Evolutionary conservation across 1,140 invertebrate genomes (phyloP).

Genomic region (Cyrtorhinus lividipennis): DNA sequence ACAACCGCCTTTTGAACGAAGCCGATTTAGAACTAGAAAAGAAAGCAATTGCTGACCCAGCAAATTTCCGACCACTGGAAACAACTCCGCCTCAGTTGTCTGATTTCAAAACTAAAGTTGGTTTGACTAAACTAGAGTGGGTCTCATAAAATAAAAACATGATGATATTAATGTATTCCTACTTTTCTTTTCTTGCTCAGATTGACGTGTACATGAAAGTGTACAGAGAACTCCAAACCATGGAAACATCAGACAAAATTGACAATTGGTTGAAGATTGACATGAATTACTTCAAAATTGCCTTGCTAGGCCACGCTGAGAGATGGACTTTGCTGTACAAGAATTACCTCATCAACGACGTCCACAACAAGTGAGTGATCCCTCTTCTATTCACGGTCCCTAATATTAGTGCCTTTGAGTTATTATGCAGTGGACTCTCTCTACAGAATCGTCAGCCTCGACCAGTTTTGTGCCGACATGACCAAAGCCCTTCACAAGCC

Average conservation of each 20-base stretch:
- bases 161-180: neutral
- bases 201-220: slow-evolving; percentile 46
- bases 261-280: slow-evolving; percentile 58
- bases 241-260: slow-evolving; percentile 37
- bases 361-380: slow-evolving; percentile 40
- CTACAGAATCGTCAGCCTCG: slow-evolving; percentile 34
- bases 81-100: slow-evolving; percentile 37
- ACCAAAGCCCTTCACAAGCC: slow-evolving; percentile 37
- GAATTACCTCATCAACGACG: slow-evolving; percentile 54
- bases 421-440: neutral
- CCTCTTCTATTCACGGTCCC: slow-evolving; percentile 12
- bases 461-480: slow-evolving; percentile 42
- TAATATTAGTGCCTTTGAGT: slow-evolving; percentile 17
- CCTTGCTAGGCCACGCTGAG: slow-evolving; percentile 55
- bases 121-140: neutral
- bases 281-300: slow-evolving; percentile 53
- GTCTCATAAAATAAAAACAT: neutral
- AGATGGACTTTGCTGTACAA: slow-evolving; percentile 68
- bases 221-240: slow-evolving; percentile 37
- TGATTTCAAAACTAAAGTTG: slow-evolving; percentile 43
- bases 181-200: slow-evolving; percentile 24
- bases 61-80: slow-evolving; percentile 15
- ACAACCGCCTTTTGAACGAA: slow-evolving; percentile 40
- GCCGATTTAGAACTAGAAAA: slow-evolving; percentile 38
- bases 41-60: slow-evolving; percentile 31